phyloP scores from a whole-genome alignment of 2,113 vertebrate species.

The Alethe castanea region DNA sequence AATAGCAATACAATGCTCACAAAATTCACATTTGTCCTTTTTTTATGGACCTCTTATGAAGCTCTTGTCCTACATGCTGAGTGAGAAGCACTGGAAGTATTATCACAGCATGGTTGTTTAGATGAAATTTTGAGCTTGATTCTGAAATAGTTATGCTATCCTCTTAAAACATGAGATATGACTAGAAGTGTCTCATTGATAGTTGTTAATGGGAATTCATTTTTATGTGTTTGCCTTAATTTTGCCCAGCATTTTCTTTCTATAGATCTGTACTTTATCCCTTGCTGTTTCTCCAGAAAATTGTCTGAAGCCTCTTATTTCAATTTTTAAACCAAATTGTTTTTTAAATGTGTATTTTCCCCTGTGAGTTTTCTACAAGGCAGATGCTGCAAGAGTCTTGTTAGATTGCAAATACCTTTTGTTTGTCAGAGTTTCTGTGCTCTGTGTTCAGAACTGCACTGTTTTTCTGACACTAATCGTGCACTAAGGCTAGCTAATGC shows the following conservation, averaged over 20 bases:
- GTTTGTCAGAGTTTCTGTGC: background rate
- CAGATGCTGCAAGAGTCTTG: background rate
- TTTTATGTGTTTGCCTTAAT: background rate
- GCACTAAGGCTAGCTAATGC: background rate
- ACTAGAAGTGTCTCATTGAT: background rate
- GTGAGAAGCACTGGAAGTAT: conserved; percentile 8
- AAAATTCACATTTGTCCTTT: background rate
- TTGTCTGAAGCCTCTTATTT: background rate
- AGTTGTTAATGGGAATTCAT: background rate
- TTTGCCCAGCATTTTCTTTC: conserved; percentile 12
- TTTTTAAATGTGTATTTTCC: conserved; percentile 32
- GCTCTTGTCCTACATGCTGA: background rate
- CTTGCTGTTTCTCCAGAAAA: background rate
- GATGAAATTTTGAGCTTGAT: background rate
- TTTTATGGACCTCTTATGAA: conserved; percentile 11
- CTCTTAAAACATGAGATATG: background rate
- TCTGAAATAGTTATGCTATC: background rate
- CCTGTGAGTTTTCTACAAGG: background rate
- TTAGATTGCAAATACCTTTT: conserved; percentile 11
- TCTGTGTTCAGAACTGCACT: background rate
- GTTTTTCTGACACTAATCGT: background rate
- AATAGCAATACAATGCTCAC: background rate
- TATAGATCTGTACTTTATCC: background rate
- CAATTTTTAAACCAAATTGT: background rate
- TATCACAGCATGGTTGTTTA: conserved; percentile 4